These are phyloP conservation scores for Melierax canorus DNA, from an alignment of 2,113 vertebrate species.

Conservation along the genomic window DNA sequence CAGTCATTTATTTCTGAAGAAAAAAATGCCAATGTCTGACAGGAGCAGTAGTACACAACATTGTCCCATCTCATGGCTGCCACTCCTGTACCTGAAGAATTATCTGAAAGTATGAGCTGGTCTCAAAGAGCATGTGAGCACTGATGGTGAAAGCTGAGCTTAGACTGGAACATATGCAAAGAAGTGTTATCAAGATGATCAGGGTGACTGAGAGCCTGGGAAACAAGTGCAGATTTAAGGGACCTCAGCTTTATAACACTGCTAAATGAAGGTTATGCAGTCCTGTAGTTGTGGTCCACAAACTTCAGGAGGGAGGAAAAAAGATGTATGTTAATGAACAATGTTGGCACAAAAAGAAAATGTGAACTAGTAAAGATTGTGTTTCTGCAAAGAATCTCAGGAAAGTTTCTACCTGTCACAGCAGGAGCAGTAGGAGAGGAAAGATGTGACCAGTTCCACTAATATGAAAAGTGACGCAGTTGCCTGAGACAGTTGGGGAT, in stretches of 20 bases:
- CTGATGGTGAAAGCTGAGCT: neutral
- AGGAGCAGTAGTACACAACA: neutral
- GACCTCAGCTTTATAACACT: neutral
- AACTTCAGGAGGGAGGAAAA: neutral
- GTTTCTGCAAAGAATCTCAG: neutral
- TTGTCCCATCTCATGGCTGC: neutral
- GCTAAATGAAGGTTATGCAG: neutral
- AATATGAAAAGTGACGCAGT: fast-evolving
- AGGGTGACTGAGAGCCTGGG: neutral
- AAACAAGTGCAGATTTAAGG: neutral
- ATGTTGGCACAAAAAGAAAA: neutral
- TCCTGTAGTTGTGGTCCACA: neutral
- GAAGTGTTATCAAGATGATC: neutral
- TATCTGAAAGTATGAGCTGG: neutral
- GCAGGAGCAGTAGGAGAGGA: neutral
- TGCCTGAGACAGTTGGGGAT: neutral
- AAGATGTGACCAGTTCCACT: neutral
- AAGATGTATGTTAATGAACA: neutral
- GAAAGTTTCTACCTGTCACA: neutral
- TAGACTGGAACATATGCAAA: neutral
- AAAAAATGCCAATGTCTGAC: fast-evolving
- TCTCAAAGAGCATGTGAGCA: neutral
- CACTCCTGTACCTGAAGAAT: neutral
- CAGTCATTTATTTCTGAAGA: neutral
- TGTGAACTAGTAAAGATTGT: neutral